These are phyloP conservation scores for Hippocampus comes DNA, from an alignment of 2,113 vertebrate genomes.

Conservation along the genomic window DNA sequence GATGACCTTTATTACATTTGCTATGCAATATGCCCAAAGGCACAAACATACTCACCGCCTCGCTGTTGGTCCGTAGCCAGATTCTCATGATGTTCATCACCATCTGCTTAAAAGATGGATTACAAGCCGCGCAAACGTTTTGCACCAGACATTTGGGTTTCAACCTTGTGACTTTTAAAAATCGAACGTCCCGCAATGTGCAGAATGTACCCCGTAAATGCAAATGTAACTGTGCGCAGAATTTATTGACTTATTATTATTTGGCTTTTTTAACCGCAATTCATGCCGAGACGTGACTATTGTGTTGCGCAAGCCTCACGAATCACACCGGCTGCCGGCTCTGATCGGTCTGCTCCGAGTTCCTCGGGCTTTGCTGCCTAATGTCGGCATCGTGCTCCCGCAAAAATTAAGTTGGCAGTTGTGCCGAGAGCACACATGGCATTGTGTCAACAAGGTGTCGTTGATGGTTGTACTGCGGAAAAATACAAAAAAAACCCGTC, in stretches of 20 bases:
- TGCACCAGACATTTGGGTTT: conserved; percentile 41
- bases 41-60: conserved; percentile 1
- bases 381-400: not conserved
- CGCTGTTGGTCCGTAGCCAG: conserved; percentile 13
- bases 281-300: conserved; percentile 8
- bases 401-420: conserved; percentile 4
- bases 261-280: not conserved
- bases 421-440: not conserved
- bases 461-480: not conserved
- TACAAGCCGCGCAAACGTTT: conserved; percentile 11
- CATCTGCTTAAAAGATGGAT: conserved; percentile 18
- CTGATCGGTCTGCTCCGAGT: conserved; percentile 5
- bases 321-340: conserved; percentile 30
- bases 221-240: conserved; percentile 7
- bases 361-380: not conserved
- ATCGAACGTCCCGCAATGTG: conserved; percentile 22
- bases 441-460: not conserved
- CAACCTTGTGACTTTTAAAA: conserved; percentile 20
- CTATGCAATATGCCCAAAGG: conserved; percentile 5
- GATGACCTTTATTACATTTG: conserved; percentile 6
- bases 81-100: conserved; percentile 26
- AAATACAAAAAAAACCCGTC: not conserved
- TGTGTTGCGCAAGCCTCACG: conserved; percentile 12
- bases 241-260: not conserved
- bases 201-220: not conserved